Base-by-base conservation (phyloP, 1,140 invertebrate species). In the Brachionus rubens region DNA sequence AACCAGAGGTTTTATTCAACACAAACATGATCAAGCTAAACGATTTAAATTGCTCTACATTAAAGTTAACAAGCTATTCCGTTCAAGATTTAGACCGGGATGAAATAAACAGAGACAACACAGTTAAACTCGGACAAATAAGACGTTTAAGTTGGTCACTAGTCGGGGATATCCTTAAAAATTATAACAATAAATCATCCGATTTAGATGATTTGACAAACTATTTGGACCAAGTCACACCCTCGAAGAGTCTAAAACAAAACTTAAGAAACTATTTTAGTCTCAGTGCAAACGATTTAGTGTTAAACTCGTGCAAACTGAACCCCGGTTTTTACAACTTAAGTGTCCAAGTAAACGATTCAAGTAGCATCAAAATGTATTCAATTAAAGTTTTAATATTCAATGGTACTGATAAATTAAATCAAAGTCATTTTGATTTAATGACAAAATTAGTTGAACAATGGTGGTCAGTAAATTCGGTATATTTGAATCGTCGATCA, bases 131-230 rank as follows among this genome's bases (percentile, higher is more conserved):
- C 4, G 36, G 36, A 7, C 21, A 24, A 19, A 72, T 72, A 6
- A 72, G 68, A 54, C 46, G 68, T 19, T 50, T 72, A 14, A 72
- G 46, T 41, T 72, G 68, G 68, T 28, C 48, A 14, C 24, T 72
- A 12, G 68, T 72, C 2, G 36, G 24, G 4, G 68, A 72, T 50
- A 72, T 72, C 10, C n/a, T 72, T 2, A 72, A 50, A 50, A 72
- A 40, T 40, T 59, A 59, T 30, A 59, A 59, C 19, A 70, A 70
- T 70, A 40, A 47, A 70, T 46, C 10, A n/a, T 33, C 19, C 1
- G 5, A 46, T 6, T 19, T 72, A 1, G 28, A 72, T 50, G 14
- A 40, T 0, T 12, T 36, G n/a, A 36, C 12, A 9, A 33, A 21
- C 0, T 50, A 26, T 4, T 1, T 40, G 21, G 14, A 41, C 19